Conservation (phyloP, 2,797 vertebrate genomes). For the Falco cherrug region DNA sequence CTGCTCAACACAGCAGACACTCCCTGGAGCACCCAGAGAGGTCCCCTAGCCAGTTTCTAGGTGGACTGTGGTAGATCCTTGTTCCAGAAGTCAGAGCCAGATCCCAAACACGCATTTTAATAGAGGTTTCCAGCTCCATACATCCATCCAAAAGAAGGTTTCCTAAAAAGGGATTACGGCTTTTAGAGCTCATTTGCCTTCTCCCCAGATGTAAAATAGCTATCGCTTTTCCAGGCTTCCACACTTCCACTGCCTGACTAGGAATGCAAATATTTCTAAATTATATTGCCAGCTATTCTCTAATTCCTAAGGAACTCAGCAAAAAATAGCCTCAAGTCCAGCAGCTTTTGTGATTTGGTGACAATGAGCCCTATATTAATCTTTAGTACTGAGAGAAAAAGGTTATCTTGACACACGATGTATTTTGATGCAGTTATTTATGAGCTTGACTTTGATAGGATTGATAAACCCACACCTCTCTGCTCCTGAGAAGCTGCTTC, state of each 20-base stretch:
- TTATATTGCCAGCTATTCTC: background rate
- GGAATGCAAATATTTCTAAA: background rate
- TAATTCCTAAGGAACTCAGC: background rate
- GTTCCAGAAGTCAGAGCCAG: background rate
- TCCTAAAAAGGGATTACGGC: background rate
- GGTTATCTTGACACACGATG: background rate
- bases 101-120: background rate
- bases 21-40: background rate
- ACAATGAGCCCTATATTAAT: background rate
- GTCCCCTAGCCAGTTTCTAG: background rate
- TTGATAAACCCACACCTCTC: background rate
- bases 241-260: background rate
- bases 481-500: background rate
- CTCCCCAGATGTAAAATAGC: background rate
- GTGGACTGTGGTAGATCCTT: background rate
- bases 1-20: background rate
- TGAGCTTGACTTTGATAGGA: background rate
- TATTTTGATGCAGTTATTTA: slow-evolving; percentile 2
- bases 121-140: background rate
- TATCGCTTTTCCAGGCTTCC: background rate
- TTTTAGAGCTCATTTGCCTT: background rate
- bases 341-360: background rate
- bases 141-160: background rate
- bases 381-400: background rate
- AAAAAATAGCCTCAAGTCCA: background rate